phyloP scores from a whole-genome alignment of 2,797 vertebrate genomes.

The Erpetoichthys calabaricus region DNA sequence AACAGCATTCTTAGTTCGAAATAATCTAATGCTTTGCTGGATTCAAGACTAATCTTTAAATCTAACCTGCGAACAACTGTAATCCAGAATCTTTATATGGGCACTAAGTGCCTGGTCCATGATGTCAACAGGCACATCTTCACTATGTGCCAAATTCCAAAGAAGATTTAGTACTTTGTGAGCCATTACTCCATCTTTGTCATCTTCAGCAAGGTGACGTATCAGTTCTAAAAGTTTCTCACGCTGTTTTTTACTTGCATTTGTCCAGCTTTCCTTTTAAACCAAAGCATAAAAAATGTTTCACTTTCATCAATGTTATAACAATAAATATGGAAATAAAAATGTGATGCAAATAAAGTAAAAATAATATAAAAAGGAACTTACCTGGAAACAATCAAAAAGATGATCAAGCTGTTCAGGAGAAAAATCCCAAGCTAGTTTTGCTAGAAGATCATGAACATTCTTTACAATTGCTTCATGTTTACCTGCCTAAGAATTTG shows the following conservation, averaged over 20 bases:
- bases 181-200: constrained; percentile 67
- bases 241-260: constrained; percentile 65
- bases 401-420: constrained; percentile 67
- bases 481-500: constrained; percentile 49
- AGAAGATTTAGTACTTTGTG: constrained; percentile 62
- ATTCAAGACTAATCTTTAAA: not conserved
- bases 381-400: constrained; percentile 69
- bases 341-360: not conserved
- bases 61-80: constrained; percentile 64
- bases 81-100: constrained; percentile 67
- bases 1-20: no score
- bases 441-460: constrained; percentile 62
- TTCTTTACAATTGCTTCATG: constrained; percentile 72
- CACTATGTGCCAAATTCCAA: constrained; percentile 66
- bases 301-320: no score
- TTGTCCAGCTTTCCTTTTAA: constrained; percentile 64
- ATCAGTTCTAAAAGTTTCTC: constrained; percentile 61
- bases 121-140: constrained; percentile 66
- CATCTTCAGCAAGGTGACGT: constrained; percentile 61
- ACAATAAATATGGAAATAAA: not conserved
- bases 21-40: no score
- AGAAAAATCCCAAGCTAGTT: constrained; percentile 68
- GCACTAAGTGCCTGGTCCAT: constrained; percentile 67
- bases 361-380: not conserved
- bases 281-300: constrained; percentile 2